phyloP scores from a whole-genome alignment of 2,888 invertebrate genomes.

The Aleiodes leptofemur region DNA sequence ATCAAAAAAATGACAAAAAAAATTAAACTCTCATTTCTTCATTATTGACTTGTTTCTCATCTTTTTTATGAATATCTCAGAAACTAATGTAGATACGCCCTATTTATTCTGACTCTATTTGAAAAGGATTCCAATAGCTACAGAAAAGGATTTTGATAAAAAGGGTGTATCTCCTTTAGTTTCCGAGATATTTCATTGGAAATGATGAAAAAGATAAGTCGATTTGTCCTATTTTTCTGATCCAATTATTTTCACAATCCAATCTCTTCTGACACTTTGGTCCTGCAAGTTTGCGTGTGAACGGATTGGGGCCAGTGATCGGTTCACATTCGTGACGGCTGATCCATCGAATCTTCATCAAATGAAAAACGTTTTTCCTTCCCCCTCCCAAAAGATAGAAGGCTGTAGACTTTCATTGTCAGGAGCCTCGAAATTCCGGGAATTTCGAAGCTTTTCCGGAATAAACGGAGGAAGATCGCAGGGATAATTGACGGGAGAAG shows the following conservation, averaged over 20 bases:
- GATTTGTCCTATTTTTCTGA: background rate
- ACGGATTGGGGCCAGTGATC: slow-evolving; percentile 37
- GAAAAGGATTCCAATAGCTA: too few relatives aligned
- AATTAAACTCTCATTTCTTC: too few relatives aligned
- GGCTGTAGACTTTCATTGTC: background rate
- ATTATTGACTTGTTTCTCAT: too few relatives aligned
- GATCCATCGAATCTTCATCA: slow-evolving; percentile 40
- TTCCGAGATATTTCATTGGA: too few relatives aligned
- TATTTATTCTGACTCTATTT: too few relatives aligned
- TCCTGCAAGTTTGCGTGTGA: slow-evolving; percentile 36
- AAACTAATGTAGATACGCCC: too few relatives aligned
- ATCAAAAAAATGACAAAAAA: too few relatives aligned
- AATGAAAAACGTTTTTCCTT: background rate
- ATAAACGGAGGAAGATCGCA: background rate
- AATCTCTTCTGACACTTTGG: slow-evolving; percentile 30
- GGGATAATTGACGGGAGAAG: slow-evolving; percentile 23
- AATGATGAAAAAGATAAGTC: background rate
- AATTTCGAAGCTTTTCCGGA: slow-evolving; percentile 14
- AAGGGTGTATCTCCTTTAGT: too few relatives aligned
- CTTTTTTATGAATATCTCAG: too few relatives aligned
- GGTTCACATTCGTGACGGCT: slow-evolving; percentile 45
- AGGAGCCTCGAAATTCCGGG: background rate
- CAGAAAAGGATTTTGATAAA: too few relatives aligned
- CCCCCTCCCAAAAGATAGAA: background rate
- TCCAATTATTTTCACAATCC: background rate